A percentile compares a stretch with the other conserved stretches of the same genome.
Evolutionary conservation across 2,113 vertebrate genomes (phyloP).

Genomic region (Ancistrus triradiatus): DNA sequence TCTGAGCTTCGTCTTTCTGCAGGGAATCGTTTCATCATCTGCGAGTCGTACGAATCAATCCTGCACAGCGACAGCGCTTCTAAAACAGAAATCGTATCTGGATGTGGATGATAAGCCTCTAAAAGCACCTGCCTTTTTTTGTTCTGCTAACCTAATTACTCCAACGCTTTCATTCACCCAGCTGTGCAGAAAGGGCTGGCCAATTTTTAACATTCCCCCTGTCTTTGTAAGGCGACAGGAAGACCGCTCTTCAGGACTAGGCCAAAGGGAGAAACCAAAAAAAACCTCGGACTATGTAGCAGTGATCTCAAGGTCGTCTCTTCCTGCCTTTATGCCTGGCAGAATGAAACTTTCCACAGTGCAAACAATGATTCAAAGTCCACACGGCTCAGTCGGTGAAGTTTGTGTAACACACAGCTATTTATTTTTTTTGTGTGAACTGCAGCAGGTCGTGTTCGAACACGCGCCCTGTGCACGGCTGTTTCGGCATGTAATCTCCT

Average conservation of each 20-base stretch:
- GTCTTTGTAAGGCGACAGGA: conserved; percentile 32
- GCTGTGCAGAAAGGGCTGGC: conserved; percentile 23
- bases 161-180: conserved; percentile 22
- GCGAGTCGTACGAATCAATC: no score
- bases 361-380: conserved; percentile 35
- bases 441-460: conserved; percentile 39
- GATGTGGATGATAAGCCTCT: no score
- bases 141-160: conserved; percentile 9
- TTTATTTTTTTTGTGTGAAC: conserved; percentile 21
- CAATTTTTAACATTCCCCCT: conserved; percentile 34
- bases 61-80: background rate
- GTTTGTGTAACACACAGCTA: conserved; percentile 16
- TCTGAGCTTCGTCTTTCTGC: conserved; percentile 64
- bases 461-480: conserved; percentile 24
- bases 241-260: background rate
- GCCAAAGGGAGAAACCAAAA: conserved; percentile 3
- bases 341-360: conserved; percentile 38
- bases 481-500: conserved; percentile 25
- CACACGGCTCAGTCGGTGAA: conserved; percentile 12
- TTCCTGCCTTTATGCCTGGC: conserved; percentile 49
- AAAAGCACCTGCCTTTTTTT: no score
- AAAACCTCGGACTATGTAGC: conserved; percentile 6
- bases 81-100: no score
- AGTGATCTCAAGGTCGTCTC: conserved; percentile 43
- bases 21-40: conserved; percentile 45